Percentiles rank a stretch among this genome's conserved stretches.
These are phyloP conservation scores for Lepidostoma basale DNA, from an alignment of 1,140 invertebrate genomes.

Conservation along the genomic window DNA sequence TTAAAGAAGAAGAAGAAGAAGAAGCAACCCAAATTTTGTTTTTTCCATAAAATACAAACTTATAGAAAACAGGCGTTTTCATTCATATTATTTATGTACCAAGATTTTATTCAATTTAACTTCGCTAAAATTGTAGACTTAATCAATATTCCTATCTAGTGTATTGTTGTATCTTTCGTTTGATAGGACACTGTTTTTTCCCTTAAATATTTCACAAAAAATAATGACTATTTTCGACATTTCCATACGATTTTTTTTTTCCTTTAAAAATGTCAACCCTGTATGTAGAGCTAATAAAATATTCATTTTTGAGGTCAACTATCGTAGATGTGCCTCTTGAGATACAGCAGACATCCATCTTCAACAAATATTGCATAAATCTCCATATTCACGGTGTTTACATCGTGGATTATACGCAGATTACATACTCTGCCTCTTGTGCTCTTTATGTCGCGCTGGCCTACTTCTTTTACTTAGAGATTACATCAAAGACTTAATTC, in stretches of 20 bases:
- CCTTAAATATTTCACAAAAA: no score
- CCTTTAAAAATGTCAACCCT: neutral
- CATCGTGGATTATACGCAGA: neutral
- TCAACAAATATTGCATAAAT: constrained; percentile 4
- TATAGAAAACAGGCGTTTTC: no score
- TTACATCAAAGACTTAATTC: no score
- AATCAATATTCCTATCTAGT: no score
- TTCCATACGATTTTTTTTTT: neutral
- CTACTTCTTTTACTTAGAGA: neutral
- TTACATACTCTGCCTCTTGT: no score
- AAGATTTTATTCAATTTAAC: no score
- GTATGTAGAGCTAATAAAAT: neutral
- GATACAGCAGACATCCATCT: neutral
- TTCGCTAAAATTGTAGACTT: no score
- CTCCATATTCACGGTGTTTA: neutral
- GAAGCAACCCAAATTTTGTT: neutral
- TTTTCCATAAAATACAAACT: neutral
- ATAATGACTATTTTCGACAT: no score
- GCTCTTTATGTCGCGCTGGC: no score
- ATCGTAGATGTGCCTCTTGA: neutral
- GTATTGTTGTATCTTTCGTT: no score
- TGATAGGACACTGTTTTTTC: no score
- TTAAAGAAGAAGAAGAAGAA: neutral
- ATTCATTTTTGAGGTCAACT: neutral
- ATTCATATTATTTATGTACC: no score